A percentile compares a stretch with the other conserved stretches of the same genome.
These are phyloP conservation scores for Ceratosolen fusciceps DNA, from an alignment of 1,140 invertebrate species.

Conservation along the genomic window DNA sequence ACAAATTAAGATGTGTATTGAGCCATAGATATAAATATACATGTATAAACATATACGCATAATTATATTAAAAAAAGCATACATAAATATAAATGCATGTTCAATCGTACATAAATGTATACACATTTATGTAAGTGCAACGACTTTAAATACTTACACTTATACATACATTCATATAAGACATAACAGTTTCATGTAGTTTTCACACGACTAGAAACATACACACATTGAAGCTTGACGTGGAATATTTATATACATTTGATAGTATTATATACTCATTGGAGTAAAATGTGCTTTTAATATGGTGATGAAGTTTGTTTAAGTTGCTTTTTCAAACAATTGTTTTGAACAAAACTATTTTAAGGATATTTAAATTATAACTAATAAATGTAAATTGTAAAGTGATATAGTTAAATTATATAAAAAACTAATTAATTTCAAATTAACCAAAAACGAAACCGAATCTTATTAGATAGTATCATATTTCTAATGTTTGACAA, in stretches of 20 bases:
- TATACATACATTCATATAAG: no score
- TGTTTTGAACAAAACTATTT: background rate
- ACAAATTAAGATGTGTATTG: background rate
- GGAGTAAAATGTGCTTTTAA: background rate
- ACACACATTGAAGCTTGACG: no score
- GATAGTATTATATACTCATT: background rate
- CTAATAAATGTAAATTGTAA: background rate
- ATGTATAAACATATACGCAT: background rate
- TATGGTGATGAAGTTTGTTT: background rate
- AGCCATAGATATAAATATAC: background rate
- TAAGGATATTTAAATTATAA: background rate
- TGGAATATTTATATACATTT: background rate
- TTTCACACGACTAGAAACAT: no score
- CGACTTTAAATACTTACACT: no score
- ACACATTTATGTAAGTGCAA: no score
- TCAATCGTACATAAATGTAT: no score
- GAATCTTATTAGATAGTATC: background rate
- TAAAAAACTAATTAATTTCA: no score
- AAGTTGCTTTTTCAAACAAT: background rate
- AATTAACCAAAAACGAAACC: background rate
- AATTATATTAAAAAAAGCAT: background rate
- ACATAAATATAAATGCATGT: background rate
- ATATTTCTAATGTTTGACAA: background rate
- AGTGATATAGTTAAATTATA: no score
- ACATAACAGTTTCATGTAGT: no score